Conservation (phyloP, 2,113 vertebrate genomes). For the Cyprinodon tularosa region DNA sequence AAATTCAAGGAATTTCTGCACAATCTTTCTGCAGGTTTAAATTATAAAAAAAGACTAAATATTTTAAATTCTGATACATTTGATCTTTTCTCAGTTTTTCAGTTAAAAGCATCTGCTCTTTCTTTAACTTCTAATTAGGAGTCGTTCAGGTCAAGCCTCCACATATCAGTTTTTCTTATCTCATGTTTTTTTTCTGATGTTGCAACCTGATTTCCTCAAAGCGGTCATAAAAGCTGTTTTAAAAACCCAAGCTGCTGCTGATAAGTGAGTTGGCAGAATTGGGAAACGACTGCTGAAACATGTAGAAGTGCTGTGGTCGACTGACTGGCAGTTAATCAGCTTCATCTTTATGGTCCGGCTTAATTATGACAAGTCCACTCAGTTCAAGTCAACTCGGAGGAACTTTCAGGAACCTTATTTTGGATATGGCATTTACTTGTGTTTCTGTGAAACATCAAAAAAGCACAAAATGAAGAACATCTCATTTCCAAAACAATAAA, state of each 20-base stretch:
- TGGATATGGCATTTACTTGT: not conserved
- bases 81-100: not conserved
- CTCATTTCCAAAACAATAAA: conserved; percentile 28
- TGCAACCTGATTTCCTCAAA: conserved; percentile 13
- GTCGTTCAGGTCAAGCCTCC: not conserved
- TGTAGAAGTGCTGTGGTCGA: conserved; percentile 18
- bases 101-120: not conserved
- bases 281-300: conserved; percentile 10
- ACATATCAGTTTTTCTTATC: not conserved
- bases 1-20: not conserved
- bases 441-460: conserved; percentile 5
- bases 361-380: not conserved
- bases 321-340: conserved; percentile 25
- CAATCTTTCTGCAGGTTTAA: no score
- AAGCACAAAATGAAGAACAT: conserved; percentile 36
- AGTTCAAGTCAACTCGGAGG: not conserved
- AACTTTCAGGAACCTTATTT: not conserved
- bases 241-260: not conserved
- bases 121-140: not conserved
- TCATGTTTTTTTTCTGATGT: not conserved
- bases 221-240: not conserved
- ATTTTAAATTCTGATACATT: no score
- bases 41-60: no score
- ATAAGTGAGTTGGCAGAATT: conserved; percentile 11
- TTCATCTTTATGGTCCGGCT: not conserved